phyloP scores from a whole-genome alignment of 2,888 invertebrate genomes.

The Lasioglossum figueresi region DNA sequence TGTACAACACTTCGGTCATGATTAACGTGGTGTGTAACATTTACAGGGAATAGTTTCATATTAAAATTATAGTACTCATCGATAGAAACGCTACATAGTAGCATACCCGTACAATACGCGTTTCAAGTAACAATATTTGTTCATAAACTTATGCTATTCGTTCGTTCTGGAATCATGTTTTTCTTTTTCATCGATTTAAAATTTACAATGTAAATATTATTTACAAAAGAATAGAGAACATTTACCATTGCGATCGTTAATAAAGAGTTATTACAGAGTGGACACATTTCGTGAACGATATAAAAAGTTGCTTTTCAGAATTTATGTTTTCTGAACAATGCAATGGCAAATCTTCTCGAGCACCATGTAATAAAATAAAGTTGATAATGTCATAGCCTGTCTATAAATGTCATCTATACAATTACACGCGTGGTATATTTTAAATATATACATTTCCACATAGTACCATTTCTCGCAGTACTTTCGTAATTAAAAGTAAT shows the following conservation, averaged over 20 bases:
- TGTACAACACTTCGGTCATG: conserved; percentile 33
- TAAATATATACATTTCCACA: conserved; percentile 66
- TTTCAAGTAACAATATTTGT: conserved; percentile 47
- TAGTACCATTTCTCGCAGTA: conserved; percentile 52
- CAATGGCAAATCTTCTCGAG: conserved; percentile 52
- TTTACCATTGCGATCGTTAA: conserved; percentile 39
- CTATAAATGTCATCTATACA: conserved; percentile 51
- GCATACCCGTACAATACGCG: conserved; percentile 63
- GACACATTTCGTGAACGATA: conserved; percentile 17
- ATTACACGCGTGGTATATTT: conserved; percentile 48
- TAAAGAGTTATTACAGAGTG: background rate
- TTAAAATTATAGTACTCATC: conserved; percentile 60
- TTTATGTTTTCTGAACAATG: background rate
- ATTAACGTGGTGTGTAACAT: conserved; percentile 46
- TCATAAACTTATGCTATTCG: conserved; percentile 16
- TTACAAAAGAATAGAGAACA: conserved; percentile 52
- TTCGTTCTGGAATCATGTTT: conserved; percentile 31
- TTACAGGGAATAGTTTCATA: conserved; percentile 50
- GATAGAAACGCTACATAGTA: conserved; percentile 68
- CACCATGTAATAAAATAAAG: conserved; percentile 59
- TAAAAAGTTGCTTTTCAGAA: conserved; percentile 33
- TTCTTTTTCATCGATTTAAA: conserved; percentile 12
- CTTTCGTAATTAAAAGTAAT: conserved; percentile 65
- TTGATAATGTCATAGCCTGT: conserved; percentile 60
- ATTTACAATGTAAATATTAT: conserved; percentile 28